Base-by-base conservation (phyloP, 2,113 vertebrate genomes). In the Vidua chalybeata region DNA sequence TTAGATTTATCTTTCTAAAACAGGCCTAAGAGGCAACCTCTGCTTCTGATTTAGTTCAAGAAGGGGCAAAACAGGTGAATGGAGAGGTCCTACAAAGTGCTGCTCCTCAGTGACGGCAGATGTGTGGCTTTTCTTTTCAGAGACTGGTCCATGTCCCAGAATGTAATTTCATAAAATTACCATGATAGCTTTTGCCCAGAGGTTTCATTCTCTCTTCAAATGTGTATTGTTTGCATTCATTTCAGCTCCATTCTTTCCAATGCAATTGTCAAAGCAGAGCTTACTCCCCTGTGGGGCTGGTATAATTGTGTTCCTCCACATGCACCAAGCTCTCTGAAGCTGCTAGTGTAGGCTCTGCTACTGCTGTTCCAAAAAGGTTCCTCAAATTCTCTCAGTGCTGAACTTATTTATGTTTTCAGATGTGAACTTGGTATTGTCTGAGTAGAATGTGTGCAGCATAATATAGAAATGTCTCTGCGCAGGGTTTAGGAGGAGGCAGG, bases 401-500 rank as follows among this genome's bases (percentile, higher is more conserved):
- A 87, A 78, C 52, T 87, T 91, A 66, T 21, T 88, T 83, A 87
- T 72, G 64, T 90, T 93, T 94, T 88, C 89, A 87, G 73, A 84
- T 96, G 76, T 94, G 74, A 84, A 64, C 52, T 87, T 89, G 85
- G 52, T 96, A 73, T 93, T 90, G 93, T 94, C 78, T 10, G 41
- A 68, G 84, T 96, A 95, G 81, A 75, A 49, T 63, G 73, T 71
- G 62, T 96, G 68, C 91, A 84, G 81, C 19, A 0, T 86, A 77
- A 71, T 80, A 66, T 91, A 96, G 85, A 85, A 82, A 75, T 72
- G 84, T 93, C 79, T 91, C 66, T 95, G 58, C 2, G 18, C 94
- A 89, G 93, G 56, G 77, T 74, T 80, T 94, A 96, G 89, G 89
- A 92, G 95, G 90, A 93, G 91, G 94, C 89, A 35, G 7, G 6